Evolutionary conservation across 2,888 invertebrate species (phyloP), one percentile per base, ranked within the genome.

Genomic region (Tolmerus cingulatus): DNA sequence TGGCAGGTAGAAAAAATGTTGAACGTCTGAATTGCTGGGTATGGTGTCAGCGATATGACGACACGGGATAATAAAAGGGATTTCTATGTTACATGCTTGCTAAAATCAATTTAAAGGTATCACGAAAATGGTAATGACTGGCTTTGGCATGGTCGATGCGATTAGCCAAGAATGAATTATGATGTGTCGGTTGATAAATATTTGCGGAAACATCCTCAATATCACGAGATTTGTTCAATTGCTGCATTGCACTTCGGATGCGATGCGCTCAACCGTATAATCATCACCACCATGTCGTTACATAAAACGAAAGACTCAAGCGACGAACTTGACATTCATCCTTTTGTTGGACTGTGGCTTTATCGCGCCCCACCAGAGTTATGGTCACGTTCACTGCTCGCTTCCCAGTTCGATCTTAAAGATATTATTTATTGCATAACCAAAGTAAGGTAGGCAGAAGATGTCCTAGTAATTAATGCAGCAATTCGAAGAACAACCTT

Each of bases 11-110:
- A n/a, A 66, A 74, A 84, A 66, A 84, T 37, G 66, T 74, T 84
- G 84, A 84, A 37, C 23, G 40, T 66, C 66, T 84, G 84, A 66
- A 84, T 84, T 84, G 84, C 84, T 84, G 40, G 66, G 57, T 84
- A 66, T 57, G 74, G 84, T 84, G 84, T 84, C 74, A 79, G 46
- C 27, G 79, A 79, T 79, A 79, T 79, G 79, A 79, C 79, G 46
- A 79, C 79, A 46, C 46, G 79, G 46, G 37, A 84, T 84, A 57
- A 84, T 74, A 84, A 84, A 84, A 84, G 84, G 84, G 84, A 46
- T 66, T 74, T 84, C 57, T 74, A 74, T 46, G 66, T 57, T 37
- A 57, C 40, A 84, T 66, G 74, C 23, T 74, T 16, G 34, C 84
- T 74, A 74, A 66, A 84, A 66, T 74, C 84, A 84, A 84, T 84